Evolutionary conservation across 2,797 vertebrate genomes (phyloP).

Genomic region (Sebastes variabilis): DNA sequence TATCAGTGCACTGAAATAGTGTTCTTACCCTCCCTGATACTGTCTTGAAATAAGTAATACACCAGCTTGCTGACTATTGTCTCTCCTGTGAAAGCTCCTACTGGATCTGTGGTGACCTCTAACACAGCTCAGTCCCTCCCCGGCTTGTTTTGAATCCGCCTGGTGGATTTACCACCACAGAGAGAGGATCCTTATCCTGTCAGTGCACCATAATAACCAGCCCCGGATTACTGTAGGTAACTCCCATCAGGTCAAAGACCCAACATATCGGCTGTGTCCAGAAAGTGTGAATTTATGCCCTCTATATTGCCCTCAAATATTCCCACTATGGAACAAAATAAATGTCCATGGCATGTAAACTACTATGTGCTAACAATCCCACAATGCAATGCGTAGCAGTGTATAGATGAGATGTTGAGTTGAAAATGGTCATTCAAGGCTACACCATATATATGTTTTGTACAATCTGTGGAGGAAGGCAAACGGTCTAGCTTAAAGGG

Average conservation of each 20-base stretch:
- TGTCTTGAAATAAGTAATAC: background rate
- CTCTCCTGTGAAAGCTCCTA: background rate
- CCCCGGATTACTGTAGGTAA: background rate
- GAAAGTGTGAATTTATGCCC: background rate
- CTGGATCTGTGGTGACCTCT: constrained; percentile 12
- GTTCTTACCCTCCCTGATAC: constrained; percentile 8
- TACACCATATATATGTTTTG: background rate
- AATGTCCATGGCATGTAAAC: background rate
- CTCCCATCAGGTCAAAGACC: background rate
- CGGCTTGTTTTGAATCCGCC: background rate
- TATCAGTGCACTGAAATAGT: constrained; percentile 3
- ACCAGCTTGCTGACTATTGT: background rate
- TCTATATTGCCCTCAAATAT: background rate
- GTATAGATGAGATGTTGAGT: background rate
- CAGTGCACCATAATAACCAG: background rate
- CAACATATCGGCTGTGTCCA: background rate
- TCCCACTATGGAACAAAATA: background rate
- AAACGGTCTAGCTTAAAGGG: too few relatives aligned
- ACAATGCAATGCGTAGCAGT: background rate
- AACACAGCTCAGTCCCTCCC: background rate
- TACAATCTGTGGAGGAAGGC: too few relatives aligned
- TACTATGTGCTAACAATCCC: background rate
- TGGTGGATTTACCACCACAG: background rate
- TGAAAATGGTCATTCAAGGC: background rate
- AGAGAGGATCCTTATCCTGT: background rate